Percentiles rank a stretch among this genome's conserved stretches.
phyloP scores from a whole-genome alignment of 2,797 vertebrate species.

The Anolis apletophallus region DNA sequence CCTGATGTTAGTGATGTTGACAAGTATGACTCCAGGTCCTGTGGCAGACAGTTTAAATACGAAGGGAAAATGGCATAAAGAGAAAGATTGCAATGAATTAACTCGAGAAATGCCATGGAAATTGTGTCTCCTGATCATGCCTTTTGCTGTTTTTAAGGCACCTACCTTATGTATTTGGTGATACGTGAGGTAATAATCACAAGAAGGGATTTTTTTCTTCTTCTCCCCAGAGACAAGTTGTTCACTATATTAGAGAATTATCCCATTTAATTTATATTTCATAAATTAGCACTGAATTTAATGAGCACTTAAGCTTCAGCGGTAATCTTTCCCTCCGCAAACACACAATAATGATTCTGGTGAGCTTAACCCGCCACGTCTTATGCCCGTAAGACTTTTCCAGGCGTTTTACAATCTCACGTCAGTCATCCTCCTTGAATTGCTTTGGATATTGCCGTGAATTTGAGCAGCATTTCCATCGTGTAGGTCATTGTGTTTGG shows the following conservation, averaged over 20 bases:
- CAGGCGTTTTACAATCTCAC: neutral
- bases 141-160: constrained; percentile 33
- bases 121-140: constrained; percentile 27
- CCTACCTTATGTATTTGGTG: neutral
- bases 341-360: neutral
- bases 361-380: neutral
- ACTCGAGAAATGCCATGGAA: constrained; percentile 47
- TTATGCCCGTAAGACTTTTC: neutral
- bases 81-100: constrained; percentile 48
- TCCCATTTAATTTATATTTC: constrained; percentile 19
- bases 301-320: constrained; percentile 3
- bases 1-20: constrained; percentile 47
- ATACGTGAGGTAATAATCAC: constrained; percentile 1
- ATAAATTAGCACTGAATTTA: constrained; percentile 41
- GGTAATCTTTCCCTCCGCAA: neutral
- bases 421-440: neutral
- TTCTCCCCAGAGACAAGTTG: constrained; percentile 39
- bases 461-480: neutral
- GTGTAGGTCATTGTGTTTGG: neutral
- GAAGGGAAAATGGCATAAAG: constrained; percentile 27
- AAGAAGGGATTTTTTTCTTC: constrained; percentile 19
- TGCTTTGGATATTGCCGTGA: neutral
- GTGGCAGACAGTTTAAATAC: constrained; percentile 36
- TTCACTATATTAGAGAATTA: constrained; percentile 32
- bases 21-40: constrained; percentile 59